Evolutionary conservation across 2,888 invertebrate genomes (phyloP), one percentile per base, ranked within the genome.

Genomic region (Euproctis similis): DNA sequence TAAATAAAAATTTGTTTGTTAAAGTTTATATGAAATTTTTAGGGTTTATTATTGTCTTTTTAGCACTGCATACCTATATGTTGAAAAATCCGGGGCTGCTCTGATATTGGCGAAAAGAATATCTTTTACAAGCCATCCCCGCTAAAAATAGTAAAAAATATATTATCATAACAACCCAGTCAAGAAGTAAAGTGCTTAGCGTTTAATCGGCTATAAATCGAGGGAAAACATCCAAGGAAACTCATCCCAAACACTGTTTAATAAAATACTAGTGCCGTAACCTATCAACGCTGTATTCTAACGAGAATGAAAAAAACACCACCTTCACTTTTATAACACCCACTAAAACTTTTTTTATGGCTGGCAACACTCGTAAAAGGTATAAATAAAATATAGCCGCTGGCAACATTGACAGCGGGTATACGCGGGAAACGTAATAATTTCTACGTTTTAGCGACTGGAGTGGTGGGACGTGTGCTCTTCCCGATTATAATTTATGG

Each of bases 401-500:
- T 57, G 66, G 71, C 59, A 66, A 69, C 69, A 67, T 64, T 61
- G 72, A 59, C 65, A 55, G 63, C 60, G 59, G 46, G 52, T 28
- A 39, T 41, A 34, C 44, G 52, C 48, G 55, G 63, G 62, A 54
- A 54, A 14, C 55, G 73, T 65, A 63, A 75, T 75, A 75, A 76
- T 74, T 75, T 73, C 69, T 70, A 71, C 73, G 69, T 68, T 72
- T 73, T 69, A 68, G 70, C 69, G 65, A 70, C 68, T 66, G 64
- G 60, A 68, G 70, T 63, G 68, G 67, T 66, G 59, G 70, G 59
- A n/a, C n/a, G n/a, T n/a, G n/a, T n/a, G 14, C 69, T 67, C 64
- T 66, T 73, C 71, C 70, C 76, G 74, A 77, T 78, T 78, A 77
- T 77, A 77, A 78, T 77, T 78, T 78, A 78, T 76, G 59, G 75